These are phyloP conservation scores for Psammodynastes pulverulentus DNA, from an alignment of 2,113 vertebrate genomes.

Conservation along the genomic window DNA sequence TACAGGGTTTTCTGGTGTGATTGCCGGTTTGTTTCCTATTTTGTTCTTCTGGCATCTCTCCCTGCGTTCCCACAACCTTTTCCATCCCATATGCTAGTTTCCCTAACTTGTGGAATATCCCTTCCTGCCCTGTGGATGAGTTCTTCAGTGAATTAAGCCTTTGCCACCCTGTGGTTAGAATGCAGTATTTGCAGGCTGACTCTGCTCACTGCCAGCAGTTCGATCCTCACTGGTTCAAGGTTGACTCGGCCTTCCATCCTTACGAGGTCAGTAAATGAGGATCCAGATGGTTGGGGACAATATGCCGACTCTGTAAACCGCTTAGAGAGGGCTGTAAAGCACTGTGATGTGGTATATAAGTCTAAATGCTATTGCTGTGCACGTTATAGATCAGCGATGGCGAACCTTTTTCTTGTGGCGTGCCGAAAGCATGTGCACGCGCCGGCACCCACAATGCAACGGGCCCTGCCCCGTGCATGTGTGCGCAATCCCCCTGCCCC, in stretches of 20 bases:
- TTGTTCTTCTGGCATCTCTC: neutral
- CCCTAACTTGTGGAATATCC: neutral
- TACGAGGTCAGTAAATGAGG: neutral
- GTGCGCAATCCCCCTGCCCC: no score
- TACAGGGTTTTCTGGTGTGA: neutral
- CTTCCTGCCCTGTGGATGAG: neutral
- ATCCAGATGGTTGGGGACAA: neutral
- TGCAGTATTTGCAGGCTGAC: neutral
- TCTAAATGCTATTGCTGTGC: neutral
- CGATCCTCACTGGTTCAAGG: neutral
- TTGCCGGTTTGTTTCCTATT: neutral
- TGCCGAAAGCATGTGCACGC: no score
- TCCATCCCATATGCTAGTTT: neutral
- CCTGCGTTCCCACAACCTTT: neutral
- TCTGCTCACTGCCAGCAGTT: neutral
- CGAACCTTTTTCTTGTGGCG: no score
- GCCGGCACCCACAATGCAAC: no score
- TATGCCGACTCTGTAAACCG: neutral
- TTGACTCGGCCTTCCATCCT: neutral
- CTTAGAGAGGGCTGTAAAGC: neutral
- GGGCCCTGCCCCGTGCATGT: no score
- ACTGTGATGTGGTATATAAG: neutral
- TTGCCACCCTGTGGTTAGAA: neutral
- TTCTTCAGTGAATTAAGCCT: neutral
- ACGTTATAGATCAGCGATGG: no score